Percentiles rank a stretch among this genome's conserved stretches.
These are phyloP conservation scores for Aspiorhynchus laticeps DNA, from an alignment of 2,113 vertebrate species.

Conservation along the genomic window DNA sequence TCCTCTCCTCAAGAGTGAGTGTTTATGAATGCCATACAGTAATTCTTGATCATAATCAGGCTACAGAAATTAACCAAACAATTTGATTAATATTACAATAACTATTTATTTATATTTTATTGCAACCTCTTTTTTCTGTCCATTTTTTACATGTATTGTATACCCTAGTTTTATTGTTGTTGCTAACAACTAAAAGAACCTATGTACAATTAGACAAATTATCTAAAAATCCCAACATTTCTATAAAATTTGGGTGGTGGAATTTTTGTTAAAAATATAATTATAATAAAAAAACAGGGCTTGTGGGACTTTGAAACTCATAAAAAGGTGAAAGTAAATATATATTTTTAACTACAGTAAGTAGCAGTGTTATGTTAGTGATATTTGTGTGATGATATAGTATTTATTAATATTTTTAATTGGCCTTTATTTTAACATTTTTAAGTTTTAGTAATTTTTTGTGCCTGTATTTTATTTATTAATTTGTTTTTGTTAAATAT, in stretches of 20 bases:
- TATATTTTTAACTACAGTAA: background rate
- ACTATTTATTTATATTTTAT: background rate
- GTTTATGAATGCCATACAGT: background rate
- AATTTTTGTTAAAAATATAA: too few relatives aligned
- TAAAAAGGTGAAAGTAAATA: background rate
- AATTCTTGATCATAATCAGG: background rate
- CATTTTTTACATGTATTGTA: background rate
- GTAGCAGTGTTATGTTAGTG: background rate
- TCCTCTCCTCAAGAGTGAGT: slow-evolving; percentile 77
- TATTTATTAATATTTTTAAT: background rate
- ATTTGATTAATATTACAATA: background rate
- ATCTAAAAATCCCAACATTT: background rate
- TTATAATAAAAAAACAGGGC: background rate
- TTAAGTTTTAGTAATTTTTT: background rate
- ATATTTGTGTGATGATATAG: background rate
- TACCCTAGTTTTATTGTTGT: background rate
- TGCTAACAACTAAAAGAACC: background rate
- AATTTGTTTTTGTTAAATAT: background rate
- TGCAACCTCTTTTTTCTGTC: background rate
- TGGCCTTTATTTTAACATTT: background rate
- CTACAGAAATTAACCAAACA: background rate
- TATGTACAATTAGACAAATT: background rate
- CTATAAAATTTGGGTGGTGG: background rate
- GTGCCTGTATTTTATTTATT: background rate
- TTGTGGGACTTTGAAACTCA: background rate